These are phyloP conservation scores for Pocillopora meandrina DNA, from an alignment of 92 coral and sea anemone species.

Conservation along the genomic window DNA sequence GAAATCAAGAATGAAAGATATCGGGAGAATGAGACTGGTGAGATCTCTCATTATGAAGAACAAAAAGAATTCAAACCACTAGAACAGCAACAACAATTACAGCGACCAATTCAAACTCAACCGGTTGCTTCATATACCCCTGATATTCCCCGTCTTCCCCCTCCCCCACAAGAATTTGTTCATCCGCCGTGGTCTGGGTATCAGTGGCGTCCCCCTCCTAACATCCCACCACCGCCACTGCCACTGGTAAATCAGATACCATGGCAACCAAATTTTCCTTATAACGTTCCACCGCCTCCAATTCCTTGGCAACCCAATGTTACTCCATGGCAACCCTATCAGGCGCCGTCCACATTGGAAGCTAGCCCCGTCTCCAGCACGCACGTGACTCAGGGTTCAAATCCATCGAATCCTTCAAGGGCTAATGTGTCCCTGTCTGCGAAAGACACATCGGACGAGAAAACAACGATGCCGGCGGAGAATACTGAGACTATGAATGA, in stretches of 20 bases:
- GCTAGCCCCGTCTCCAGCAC: background rate
- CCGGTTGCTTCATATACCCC: conserved; percentile 19
- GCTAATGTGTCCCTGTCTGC: background rate
- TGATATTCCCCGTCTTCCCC: conserved; percentile 52
- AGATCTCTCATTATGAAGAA: conserved; percentile 12
- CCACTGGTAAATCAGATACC: conserved; percentile 7
- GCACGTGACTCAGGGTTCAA: conserved; percentile 10
- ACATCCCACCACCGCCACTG: conserved; percentile 28
- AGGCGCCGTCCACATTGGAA: background rate
- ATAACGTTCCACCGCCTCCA: conserved; percentile 40
- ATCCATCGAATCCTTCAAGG: background rate
- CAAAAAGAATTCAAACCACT: conserved; percentile 11
- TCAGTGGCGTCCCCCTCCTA: conserved; percentile 49
- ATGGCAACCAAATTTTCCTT: conserved; percentile 39
- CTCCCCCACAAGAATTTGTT: conserved; percentile 64
- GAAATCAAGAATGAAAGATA: background rate
- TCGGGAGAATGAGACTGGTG: background rate
- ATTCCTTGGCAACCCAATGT: conserved; percentile 22
- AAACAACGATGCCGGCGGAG: background rate
- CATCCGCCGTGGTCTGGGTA: conserved; percentile 41
- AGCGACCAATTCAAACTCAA: conserved; percentile 16
- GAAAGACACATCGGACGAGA: background rate
- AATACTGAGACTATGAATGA: background rate
- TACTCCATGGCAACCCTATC: conserved; percentile 47
- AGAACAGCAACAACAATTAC: conserved; percentile 9